phyloP scores from a whole-genome alignment of 2,888 invertebrate species.

The Lithophane ornitopus region DNA sequence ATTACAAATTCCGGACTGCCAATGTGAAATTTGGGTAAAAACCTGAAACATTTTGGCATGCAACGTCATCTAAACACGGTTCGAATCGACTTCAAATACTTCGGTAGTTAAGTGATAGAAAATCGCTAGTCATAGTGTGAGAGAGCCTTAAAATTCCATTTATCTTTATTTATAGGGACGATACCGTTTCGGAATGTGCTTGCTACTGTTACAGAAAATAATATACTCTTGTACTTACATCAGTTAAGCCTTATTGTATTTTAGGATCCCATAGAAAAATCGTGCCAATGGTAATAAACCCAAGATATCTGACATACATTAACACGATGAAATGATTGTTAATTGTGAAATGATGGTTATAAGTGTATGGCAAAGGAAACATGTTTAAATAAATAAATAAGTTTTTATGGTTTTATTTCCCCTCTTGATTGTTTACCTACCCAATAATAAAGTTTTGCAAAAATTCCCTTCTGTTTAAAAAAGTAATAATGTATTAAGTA shows the following conservation, averaged over 20 bases:
- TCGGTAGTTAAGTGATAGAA: no score
- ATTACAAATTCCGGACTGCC: background rate
- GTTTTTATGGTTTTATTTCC: background rate
- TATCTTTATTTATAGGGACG: slow-evolving; percentile 40
- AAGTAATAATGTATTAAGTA: background rate
- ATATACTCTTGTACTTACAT: background rate
- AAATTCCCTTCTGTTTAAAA: background rate
- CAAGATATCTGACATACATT: no score
- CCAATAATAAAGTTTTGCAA: background rate
- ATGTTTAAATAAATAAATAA: no score
- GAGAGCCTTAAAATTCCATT: slow-evolving; percentile 23
- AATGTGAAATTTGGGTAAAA: background rate
- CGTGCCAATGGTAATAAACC: background rate
- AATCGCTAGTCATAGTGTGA: slow-evolving; percentile 1
- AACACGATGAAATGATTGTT: background rate
- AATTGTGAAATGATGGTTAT: no score
- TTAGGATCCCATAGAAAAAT: background rate
- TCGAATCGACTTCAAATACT: background rate
- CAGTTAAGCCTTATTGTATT: background rate
- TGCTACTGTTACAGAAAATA: slow-evolving; percentile 39
- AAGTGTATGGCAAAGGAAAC: no score
- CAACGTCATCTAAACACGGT: background rate
- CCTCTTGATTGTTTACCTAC: no score
- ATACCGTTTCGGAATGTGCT: slow-evolving; percentile 39
- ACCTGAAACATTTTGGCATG: no score